Evolutionary conservation across 2,888 invertebrate species (phyloP), one percentile per base, ranked within the genome.

Genomic region (Volucella inanis): DNA sequence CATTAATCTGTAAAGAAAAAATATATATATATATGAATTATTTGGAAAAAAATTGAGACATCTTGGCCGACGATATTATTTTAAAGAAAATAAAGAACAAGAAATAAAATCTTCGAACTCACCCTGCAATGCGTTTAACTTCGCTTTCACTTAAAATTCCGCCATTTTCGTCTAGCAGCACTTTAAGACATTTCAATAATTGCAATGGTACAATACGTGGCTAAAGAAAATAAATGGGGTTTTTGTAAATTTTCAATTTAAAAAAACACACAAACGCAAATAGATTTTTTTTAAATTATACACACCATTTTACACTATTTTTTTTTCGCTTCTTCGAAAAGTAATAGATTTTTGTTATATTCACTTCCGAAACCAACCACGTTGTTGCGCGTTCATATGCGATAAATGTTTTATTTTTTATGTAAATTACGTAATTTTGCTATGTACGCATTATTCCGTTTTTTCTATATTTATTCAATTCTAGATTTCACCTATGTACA

Each of bases 151-250:
- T 97, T 90, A 96, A 95, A 89, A 98, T 98, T 57, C 98, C 98
- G 76, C 98, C 98, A 89, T 94, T 94, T 12, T 95, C 95, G 70
- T 96, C 95, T 87, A 98, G 93, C 68, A 98, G 94, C 84, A 98
- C 97, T 90, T 96, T 95, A 79, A 98, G 94, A 92, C 98, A 98
- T 92, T 96, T 96, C 87, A 98, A 93, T 89, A 98, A 93, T 91
- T 98, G 96, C 88, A 96, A 93, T 68, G 98, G 98, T 93, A 98
- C 97, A 90, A 98, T 98, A 62, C 98, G 96, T 79, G 98, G 98
- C 98, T 98, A 94, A 90, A 91, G 92, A 90, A 88, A 87, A 89
- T 90, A 88, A 82, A 49, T 18, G 18, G 18, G 18, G 18, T 22
- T 41, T 55, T 10, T 38, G 3, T 52, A 15, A 54, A 22, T 39